phyloP scores from a whole-genome alignment of 2,888 invertebrate genomes.

The Epirrhoe alternata region DNA sequence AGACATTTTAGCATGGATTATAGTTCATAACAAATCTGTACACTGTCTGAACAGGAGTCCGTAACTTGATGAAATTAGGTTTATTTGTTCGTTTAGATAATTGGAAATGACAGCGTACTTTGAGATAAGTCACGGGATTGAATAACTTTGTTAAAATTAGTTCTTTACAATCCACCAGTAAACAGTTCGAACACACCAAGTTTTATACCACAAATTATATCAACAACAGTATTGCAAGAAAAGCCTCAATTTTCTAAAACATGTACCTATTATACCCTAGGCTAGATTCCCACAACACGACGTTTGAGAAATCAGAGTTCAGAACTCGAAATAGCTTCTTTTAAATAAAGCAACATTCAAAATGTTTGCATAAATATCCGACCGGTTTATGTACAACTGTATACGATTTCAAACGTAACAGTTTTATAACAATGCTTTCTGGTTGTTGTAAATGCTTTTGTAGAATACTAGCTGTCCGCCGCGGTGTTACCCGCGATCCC shows the following conservation, averaged over 20 bases:
- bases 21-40: not conserved
- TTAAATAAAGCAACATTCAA: not conserved
- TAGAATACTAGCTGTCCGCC: too few species aligned
- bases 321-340: not conserved
- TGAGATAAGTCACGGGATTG: too few species aligned
- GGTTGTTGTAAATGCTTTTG: not conserved
- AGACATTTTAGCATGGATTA: slow-evolving; percentile 1
- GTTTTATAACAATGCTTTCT: not conserved
- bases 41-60: not conserved
- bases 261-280: not conserved
- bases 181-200: too few species aligned
- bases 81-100: not conserved
- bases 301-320: not conserved
- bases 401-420: not conserved
- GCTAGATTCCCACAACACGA: not conserved
- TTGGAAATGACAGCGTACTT: not conserved
- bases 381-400: not conserved
- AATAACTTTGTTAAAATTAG: too few species aligned
- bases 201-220: not conserved
- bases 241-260: not conserved
- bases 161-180: too few species aligned
- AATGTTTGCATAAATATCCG: not conserved
- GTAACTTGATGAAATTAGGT: not conserved
- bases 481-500: too few species aligned
- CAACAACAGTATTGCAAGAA: not conserved